Conservation (phyloP, 2,888 invertebrate species). For the Mimachlamys varia region DNA sequence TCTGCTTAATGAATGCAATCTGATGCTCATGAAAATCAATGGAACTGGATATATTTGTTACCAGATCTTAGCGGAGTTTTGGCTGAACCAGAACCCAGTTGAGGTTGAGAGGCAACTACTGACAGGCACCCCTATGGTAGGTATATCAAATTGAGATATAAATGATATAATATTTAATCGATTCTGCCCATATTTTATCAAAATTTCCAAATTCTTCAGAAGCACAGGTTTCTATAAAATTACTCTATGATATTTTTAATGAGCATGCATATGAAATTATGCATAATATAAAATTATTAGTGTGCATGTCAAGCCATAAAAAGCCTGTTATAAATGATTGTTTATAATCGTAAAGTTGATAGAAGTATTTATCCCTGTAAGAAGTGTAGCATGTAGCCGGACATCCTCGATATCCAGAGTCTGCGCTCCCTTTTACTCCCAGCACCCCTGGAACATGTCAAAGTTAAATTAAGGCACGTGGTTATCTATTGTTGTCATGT, state of each 20-base stretch:
- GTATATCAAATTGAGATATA: constrained; percentile 25
- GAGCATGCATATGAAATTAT: not conserved
- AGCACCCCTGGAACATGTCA: too few relatives aligned
- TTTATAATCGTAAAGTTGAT: too few relatives aligned
- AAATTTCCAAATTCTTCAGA: not conserved
- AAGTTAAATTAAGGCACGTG: too few relatives aligned
- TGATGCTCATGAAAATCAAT: too few relatives aligned
- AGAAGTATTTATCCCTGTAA: not conserved
- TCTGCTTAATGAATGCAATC: too few relatives aligned
- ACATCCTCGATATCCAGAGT: too few relatives aligned
- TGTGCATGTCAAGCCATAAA: not conserved
- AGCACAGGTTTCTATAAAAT: not conserved
- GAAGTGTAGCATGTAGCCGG: not conserved
- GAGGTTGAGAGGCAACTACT: constrained; percentile 56
- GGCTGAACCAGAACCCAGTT: constrained; percentile 78
- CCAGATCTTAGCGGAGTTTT: constrained; percentile 78
- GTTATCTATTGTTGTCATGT: too few relatives aligned
- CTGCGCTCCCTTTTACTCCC: too few relatives aligned
- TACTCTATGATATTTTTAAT: not conserved
- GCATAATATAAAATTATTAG: not conserved
- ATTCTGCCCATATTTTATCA: not conserved
- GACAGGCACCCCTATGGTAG: constrained; percentile 46
- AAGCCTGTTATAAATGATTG: not conserved
- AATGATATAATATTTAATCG: not conserved
- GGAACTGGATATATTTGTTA: constrained; percentile 13